phyloP scores from a whole-genome alignment of 2,888 invertebrate species.

The Thera obeliscata region DNA sequence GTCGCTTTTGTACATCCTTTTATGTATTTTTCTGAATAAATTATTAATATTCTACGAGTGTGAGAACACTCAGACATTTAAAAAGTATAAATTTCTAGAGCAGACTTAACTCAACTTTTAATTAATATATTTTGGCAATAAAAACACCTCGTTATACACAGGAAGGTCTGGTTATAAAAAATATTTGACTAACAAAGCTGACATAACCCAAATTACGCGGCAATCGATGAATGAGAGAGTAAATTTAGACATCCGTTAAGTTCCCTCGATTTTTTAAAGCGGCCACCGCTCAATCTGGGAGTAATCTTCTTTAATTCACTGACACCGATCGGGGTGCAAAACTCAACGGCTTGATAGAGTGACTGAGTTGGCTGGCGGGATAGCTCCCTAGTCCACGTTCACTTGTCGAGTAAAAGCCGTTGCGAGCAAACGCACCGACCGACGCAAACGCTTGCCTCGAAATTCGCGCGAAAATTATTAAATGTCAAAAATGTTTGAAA shows the following conservation, averaged over 20 bases:
- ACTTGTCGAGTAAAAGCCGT: constrained; percentile 64
- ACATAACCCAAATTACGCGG: constrained; percentile 44
- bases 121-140: constrained; percentile 11
- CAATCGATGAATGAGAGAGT: constrained; percentile 39
- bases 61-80: no score
- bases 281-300: constrained; percentile 52
- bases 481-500: constrained; percentile 54
- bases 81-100: no score
- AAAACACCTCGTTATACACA: constrained; percentile 24
- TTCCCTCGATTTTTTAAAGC: constrained; percentile 45
- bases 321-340: constrained; percentile 57
- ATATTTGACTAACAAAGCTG: constrained; percentile 36
- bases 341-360: constrained; percentile 50
- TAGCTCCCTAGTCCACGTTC: constrained; percentile 52
- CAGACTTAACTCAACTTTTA: not conserved
- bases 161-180: constrained; percentile 24
- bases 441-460: constrained; percentile 42
- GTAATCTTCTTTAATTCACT: constrained; percentile 62
- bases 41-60: no score
- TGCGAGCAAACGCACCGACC: constrained; percentile 59
- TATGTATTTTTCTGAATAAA: no score
- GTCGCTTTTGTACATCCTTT: no score
- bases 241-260: constrained; percentile 41
- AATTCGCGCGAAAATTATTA: constrained; percentile 44
- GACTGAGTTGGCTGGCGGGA: constrained; percentile 51